Evolutionary conservation across 2,797 vertebrate species (phyloP).

Genomic region (Eospalax fontanierii): DNA sequence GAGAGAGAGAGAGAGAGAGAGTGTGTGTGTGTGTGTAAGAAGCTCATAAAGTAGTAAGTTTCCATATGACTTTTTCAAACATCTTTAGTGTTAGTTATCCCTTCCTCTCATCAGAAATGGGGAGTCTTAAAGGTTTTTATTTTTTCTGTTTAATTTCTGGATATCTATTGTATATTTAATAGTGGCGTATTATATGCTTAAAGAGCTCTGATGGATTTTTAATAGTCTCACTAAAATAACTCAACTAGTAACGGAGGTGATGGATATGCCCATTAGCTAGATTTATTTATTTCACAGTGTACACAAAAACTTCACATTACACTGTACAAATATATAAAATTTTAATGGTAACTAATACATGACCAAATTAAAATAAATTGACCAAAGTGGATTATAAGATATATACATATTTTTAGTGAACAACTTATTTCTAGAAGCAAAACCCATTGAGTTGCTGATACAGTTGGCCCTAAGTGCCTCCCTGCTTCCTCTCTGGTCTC

Average conservation of each 20-base stretch:
- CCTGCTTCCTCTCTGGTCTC: too few species aligned
- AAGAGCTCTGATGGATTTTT: neutral
- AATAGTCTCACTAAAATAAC: neutral
- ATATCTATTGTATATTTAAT: neutral
- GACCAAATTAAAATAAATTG: neutral
- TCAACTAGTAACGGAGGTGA: neutral
- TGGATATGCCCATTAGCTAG: neutral
- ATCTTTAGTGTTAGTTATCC: too few species aligned
- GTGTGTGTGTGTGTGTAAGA: too few species aligned
- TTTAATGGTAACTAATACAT: neutral
- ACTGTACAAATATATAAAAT: neutral
- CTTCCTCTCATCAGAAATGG: too few species aligned
- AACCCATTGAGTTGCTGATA: neutral
- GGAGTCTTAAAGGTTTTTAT: neutral
- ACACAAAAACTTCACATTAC: neutral
- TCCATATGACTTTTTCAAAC: too few species aligned
- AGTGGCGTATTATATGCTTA: neutral
- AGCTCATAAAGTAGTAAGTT: too few species aligned
- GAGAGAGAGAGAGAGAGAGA: too few species aligned
- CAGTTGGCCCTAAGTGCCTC: accelerated
- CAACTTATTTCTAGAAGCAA: neutral
- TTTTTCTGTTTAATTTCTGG: neutral
- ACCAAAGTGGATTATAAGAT: neutral
- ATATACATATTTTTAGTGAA: neutral
- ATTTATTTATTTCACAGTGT: neutral